Evolutionary conservation across 1,140 invertebrate species (phyloP).

Genomic region (Pogonus chalceus): DNA sequence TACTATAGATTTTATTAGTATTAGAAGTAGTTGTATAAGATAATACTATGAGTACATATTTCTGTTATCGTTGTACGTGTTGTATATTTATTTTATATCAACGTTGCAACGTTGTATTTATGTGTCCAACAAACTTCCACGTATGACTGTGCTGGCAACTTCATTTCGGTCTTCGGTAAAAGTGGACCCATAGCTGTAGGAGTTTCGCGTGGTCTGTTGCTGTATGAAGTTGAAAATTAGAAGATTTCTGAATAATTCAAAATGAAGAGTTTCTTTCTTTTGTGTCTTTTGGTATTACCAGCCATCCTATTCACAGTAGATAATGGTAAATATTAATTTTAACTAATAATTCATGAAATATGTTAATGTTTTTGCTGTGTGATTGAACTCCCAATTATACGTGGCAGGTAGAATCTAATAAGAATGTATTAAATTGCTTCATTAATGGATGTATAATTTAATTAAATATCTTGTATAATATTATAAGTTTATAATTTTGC

Average conservation of each 20-base stretch:
- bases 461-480: too few relatives aligned
- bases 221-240: constrained; percentile 5
- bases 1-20: too few relatives aligned
- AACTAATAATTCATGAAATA: constrained; percentile 13
- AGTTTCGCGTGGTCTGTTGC: constrained; percentile 9
- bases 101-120: constrained; percentile 8
- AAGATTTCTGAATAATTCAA: constrained; percentile 19
- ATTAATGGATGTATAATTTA: too few relatives aligned
- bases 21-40: too few relatives aligned
- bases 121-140: constrained; percentile 18
- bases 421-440: background rate
- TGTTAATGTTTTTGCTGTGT: constrained; percentile 9
- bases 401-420: constrained; percentile 16
- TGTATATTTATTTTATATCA: too few relatives aligned
- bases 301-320: constrained; percentile 44
- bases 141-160: constrained; percentile 13
- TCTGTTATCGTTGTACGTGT: too few relatives aligned
- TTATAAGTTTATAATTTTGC: constrained; percentile 7
- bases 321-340: constrained; percentile 40
- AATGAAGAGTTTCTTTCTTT: constrained; percentile 47
- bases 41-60: too few relatives aligned
- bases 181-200: constrained; percentile 7
- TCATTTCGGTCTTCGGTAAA: background rate
- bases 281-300: constrained; percentile 44
- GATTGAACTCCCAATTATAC: constrained; percentile 16